Conservation (phyloP, 2,797 vertebrate genomes). For the Enteromius argenteus region DNA sequence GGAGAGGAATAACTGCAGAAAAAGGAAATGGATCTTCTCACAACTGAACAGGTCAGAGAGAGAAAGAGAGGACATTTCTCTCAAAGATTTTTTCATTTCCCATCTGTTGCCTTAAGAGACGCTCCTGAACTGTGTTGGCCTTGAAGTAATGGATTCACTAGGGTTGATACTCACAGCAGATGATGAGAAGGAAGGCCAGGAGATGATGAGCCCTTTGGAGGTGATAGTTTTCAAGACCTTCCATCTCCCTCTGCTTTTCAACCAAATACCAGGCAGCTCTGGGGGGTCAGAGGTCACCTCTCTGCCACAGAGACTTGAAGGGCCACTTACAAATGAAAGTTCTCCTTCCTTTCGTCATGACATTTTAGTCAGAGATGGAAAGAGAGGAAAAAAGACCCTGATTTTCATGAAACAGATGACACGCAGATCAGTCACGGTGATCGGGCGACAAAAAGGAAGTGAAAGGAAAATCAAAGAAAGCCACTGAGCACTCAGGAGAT, state of each 20-base stretch:
- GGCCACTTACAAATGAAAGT: constrained; percentile 54
- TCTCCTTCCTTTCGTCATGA: constrained; percentile 34
- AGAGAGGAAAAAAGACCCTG: constrained; percentile 58
- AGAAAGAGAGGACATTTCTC: constrained; percentile 44
- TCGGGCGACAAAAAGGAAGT: constrained; percentile 51
- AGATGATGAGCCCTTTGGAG: constrained; percentile 44
- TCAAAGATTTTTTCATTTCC: constrained; percentile 39
- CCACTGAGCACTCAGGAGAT: constrained; percentile 51
- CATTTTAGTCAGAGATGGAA: constrained; percentile 56
- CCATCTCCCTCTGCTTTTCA: constrained; percentile 57
- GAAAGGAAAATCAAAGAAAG: constrained; percentile 58
- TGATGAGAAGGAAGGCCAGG: constrained; percentile 18
- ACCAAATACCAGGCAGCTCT: constrained; percentile 62
- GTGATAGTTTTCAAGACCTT: constrained; percentile 27
- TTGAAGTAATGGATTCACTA: constrained; percentile 38
- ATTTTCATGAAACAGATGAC: constrained; percentile 78
- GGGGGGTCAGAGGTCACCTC: constrained; percentile 54
- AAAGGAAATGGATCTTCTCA: constrained; percentile 42
- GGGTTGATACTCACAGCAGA: not conserved
- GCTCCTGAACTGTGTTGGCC: constrained; percentile 48
- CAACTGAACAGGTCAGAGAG: constrained; percentile 50
- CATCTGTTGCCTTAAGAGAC: constrained; percentile 28
- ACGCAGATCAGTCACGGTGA: constrained; percentile 58
- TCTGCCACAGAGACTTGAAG: constrained; percentile 45
- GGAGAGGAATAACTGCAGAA: constrained; percentile 14